These are phyloP conservation scores for Tapirus terrestris DNA, from an alignment of 2,113 vertebrate genomes.

Conservation along the genomic window DNA sequence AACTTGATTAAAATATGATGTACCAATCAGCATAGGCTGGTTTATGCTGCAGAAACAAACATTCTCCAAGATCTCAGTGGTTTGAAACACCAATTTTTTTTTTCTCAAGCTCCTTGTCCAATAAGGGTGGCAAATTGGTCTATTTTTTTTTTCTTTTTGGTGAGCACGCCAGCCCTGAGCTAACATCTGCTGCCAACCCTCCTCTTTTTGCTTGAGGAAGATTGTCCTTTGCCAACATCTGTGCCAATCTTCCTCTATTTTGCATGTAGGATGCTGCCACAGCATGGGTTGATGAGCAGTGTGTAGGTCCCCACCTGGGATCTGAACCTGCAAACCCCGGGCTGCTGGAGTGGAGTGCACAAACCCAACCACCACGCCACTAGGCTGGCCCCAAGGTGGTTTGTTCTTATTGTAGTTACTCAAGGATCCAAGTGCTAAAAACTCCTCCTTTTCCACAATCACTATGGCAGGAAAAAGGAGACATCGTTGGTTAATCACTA, in stretches of 20 bases:
- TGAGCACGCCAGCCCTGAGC: too few species aligned
- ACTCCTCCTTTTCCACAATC: background rate
- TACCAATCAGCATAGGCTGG: background rate
- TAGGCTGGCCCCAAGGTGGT: too few species aligned
- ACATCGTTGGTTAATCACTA: background rate
- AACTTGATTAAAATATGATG: background rate
- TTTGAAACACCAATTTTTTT: background rate
- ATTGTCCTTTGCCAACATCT: too few species aligned
- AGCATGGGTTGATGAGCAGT: too few species aligned
- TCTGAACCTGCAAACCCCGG: too few species aligned
- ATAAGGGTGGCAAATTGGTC: background rate
- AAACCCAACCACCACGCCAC: too few species aligned
- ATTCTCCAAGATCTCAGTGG: background rate
- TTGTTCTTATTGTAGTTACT: background rate
- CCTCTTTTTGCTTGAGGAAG: too few species aligned
- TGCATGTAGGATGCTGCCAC: too few species aligned
- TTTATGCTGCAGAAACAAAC: background rate
- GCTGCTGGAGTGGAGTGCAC: too few species aligned
- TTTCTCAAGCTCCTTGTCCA: background rate
- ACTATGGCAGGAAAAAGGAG: background rate
- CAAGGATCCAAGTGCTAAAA: background rate
- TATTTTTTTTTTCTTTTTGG: background rate
- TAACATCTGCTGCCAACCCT: too few species aligned
- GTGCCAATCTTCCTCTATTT: too few species aligned
- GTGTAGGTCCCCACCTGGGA: too few species aligned